These are phyloP conservation scores for Meloidogyne exigua DNA, from an alignment of 1,140 invertebrate genomes.

Conservation along the genomic window DNA sequence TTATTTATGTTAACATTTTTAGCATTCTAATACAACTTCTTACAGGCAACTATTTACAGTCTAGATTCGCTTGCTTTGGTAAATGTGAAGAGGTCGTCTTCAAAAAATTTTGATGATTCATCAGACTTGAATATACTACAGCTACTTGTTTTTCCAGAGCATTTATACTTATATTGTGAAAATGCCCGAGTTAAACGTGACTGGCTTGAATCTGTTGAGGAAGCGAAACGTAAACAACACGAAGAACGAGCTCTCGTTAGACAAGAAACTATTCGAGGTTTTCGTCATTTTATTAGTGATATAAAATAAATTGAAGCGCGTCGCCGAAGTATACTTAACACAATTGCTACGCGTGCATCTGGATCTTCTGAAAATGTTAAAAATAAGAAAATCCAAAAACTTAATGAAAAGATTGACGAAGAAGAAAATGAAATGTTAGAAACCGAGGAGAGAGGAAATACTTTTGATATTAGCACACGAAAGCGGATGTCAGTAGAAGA, in stretches of 20 bases:
- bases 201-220: constrained; percentile 87
- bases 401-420: constrained; percentile 47
- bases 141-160: constrained; percentile 52
- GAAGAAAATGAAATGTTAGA: neutral
- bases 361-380: constrained; percentile 4
- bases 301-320: constrained; percentile 29
- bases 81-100: constrained; percentile 77
- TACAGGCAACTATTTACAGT: constrained; percentile 84
- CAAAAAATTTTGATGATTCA: constrained; percentile 12
- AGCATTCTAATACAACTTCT: constrained; percentile 60
- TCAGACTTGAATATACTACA: constrained; percentile 51
- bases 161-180: constrained; percentile 55
- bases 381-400: constrained; percentile 24
- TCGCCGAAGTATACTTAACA: constrained; percentile 30
- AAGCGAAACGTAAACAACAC: constrained; percentile 75
- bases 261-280: constrained; percentile 70
- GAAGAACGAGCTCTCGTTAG: constrained; percentile 56
- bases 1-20: too few relatives aligned
- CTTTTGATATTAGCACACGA: neutral
- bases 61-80: constrained; percentile 87
- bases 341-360: constrained; percentile 35
- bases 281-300: neutral
- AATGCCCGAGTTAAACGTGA: constrained; percentile 73
- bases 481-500: constrained; percentile 67
- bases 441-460: neutral